Evolutionary conservation across 2,888 invertebrate species (phyloP).

Genomic region (Papilio elwesi): DNA sequence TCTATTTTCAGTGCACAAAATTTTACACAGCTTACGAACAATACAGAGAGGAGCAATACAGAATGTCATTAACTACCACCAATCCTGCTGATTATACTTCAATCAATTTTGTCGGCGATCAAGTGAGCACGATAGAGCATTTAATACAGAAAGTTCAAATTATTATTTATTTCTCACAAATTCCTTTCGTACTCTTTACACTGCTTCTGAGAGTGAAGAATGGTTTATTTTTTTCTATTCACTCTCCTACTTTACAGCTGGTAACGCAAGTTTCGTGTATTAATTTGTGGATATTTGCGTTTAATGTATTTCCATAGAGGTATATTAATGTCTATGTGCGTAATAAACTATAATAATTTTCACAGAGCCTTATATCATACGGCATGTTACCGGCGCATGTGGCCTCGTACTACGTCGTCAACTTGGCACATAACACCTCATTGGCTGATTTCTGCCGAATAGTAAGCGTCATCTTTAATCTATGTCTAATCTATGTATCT

Average conservation of each 20-base stretch:
- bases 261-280: no score
- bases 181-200: no score
- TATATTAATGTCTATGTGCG: background rate
- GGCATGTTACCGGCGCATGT: background rate
- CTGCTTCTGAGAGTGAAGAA: no score
- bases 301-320: no score
- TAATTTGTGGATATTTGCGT: no score
- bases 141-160: background rate
- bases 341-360: background rate
- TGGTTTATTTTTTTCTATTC: no score
- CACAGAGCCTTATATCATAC: slow-evolving; percentile 16
- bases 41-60: slow-evolving; percentile 6
- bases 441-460: background rate
- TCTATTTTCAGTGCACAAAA: slow-evolving; percentile 14
- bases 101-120: slow-evolving; percentile 8
- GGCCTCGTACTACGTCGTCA: background rate
- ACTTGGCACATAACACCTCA: slow-evolving; percentile 9
- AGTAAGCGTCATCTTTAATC: background rate
- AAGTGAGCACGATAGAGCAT: background rate
- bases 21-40: background rate
- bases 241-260: no score
- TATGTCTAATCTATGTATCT: no score
- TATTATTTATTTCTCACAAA: no score
- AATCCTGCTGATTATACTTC: background rate
- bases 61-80: background rate